A percentile compares a stretch with the other conserved stretches of the same genome.
phyloP scores from a whole-genome alignment of 2,113 vertebrate genomes.

The Polypterus bichir region DNA sequence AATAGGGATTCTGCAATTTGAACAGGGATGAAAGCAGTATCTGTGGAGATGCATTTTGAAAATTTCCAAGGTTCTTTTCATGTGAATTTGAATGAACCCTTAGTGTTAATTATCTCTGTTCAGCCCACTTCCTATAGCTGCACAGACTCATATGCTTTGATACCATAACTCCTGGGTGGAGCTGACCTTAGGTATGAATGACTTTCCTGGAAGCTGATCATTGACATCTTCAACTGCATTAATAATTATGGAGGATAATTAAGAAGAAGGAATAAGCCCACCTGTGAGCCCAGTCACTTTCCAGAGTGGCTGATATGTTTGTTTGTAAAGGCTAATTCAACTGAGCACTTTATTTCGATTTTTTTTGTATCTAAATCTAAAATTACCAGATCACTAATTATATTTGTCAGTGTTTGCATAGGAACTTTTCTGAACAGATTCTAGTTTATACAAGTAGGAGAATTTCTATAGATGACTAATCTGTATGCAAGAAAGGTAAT shows the following conservation, averaged over 20 bases:
- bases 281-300: not conserved
- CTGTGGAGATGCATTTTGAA: not conserved
- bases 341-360: too few species aligned
- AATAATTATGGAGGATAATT: not conserved
- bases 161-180: not conserved
- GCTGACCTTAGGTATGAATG: not conserved
- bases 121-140: not conserved
- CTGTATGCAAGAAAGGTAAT: too few species aligned
- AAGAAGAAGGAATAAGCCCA: not conserved
- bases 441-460: too few species aligned
- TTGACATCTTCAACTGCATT: not conserved
- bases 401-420: too few species aligned
- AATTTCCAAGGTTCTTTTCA: not conserved
- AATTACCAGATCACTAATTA: too few species aligned
- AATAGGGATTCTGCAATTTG: not conserved
- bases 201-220: not conserved
- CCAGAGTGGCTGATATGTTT: too few species aligned
- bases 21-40: not conserved
- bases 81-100: not conserved
- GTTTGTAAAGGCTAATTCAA: too few species aligned
- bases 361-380: too few species aligned
- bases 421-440: too few species aligned
- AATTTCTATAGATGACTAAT: too few species aligned
- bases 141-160: not conserved
- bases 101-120: not conserved